phyloP scores from a whole-genome alignment of 2,797 vertebrate species.

The Clarias pachynema region DNA sequence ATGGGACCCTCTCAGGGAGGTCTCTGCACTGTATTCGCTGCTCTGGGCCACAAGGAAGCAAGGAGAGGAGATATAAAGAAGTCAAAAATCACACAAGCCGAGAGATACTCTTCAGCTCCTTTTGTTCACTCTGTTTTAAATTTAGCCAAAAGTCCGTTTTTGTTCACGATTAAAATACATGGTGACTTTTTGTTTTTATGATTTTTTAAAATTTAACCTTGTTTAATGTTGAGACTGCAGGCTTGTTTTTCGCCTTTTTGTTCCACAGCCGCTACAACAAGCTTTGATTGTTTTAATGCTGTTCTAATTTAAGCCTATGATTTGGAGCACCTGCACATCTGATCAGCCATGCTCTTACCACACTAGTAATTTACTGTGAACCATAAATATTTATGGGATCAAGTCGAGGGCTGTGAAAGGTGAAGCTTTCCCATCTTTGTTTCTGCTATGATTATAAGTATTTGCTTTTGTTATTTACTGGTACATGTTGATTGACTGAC shows the following conservation, averaged over 20 bases:
- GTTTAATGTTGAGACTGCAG: slow-evolving; percentile 23
- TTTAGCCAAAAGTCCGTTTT: slow-evolving; percentile 32
- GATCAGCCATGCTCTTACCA: slow-evolving; percentile 17
- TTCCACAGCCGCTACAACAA: not conserved
- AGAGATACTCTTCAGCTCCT: slow-evolving; percentile 33
- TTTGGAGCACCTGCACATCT: slow-evolving; percentile 27
- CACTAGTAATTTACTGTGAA: slow-evolving; percentile 27
- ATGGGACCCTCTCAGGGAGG: slow-evolving; percentile 55
- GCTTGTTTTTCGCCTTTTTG: slow-evolving; percentile 11
- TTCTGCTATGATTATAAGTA: slow-evolving; percentile 16
- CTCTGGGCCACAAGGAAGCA: slow-evolving; percentile 51
- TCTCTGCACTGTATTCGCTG: slow-evolving; percentile 54
- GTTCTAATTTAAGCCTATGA: slow-evolving; percentile 29
- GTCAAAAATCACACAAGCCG: slow-evolving; percentile 50
- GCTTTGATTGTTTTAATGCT: slow-evolving; percentile 20
- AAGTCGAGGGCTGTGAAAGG: slow-evolving; percentile 25
- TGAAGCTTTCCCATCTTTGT: slow-evolving; percentile 26
- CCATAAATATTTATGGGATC: slow-evolving; percentile 36
- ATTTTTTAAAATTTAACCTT: slow-evolving; percentile 26
- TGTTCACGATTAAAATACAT: slow-evolving; percentile 19
- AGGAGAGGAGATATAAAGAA: slow-evolving; percentile 48
- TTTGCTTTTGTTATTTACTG: slow-evolving; percentile 20
- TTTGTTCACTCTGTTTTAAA: slow-evolving; percentile 39
- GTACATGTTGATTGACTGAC: slow-evolving; percentile 26
- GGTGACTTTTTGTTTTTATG: slow-evolving; percentile 7